phyloP scores from a whole-genome alignment of 2,888 invertebrate genomes.

The Melanargia galathea region DNA sequence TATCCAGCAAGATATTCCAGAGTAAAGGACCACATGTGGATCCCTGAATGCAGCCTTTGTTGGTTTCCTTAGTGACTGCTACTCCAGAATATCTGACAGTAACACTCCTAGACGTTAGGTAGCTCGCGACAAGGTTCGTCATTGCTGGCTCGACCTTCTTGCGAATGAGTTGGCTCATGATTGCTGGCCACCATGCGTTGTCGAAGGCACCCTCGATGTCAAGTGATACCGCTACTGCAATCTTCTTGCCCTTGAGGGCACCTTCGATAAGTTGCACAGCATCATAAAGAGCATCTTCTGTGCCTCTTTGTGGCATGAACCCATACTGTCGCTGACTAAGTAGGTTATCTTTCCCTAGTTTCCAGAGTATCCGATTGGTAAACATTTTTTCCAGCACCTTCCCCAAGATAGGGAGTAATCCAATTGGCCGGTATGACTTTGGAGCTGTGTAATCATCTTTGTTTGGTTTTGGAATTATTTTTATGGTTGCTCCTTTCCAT shows the following conservation, averaged over 20 bases:
- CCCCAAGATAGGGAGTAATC: too few relatives aligned
- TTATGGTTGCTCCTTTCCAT: background rate
- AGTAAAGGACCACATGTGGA: too few relatives aligned
- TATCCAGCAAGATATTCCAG: too few relatives aligned
- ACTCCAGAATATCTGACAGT: too few relatives aligned
- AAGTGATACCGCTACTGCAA: background rate
- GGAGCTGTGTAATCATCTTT: background rate
- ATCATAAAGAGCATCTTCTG: background rate
- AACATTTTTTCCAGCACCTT: background rate
- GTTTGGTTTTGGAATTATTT: background rate
- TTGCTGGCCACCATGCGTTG: too few relatives aligned
- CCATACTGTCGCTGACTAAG: background rate
- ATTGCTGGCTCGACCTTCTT: too few relatives aligned
- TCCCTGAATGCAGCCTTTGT: too few relatives aligned
- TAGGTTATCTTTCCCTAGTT: background rate
- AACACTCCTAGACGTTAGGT: too few relatives aligned
- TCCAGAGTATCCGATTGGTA: background rate
- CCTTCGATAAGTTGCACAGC: background rate
- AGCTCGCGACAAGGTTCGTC: too few relatives aligned
- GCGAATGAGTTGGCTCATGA: too few relatives aligned
- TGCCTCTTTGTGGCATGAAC: background rate
- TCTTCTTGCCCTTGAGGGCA: too few relatives aligned
- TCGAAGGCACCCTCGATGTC: background rate
- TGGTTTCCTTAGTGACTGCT: too few relatives aligned
- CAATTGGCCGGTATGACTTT: background rate